These are phyloP conservation scores for Gerris buenoi DNA, from an alignment of 1,140 invertebrate genomes.

Conservation along the genomic window DNA sequence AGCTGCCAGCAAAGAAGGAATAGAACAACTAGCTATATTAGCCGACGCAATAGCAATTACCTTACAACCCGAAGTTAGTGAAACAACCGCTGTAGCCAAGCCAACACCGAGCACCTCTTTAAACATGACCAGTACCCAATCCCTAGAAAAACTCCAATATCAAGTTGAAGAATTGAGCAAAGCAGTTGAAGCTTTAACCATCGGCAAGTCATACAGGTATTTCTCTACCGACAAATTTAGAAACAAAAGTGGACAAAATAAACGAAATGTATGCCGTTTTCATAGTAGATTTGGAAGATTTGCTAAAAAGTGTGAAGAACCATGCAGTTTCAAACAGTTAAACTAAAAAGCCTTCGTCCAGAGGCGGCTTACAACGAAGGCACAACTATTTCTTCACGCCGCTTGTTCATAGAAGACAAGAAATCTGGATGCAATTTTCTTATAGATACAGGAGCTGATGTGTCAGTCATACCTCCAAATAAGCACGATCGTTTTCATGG, in stretches of 20 bases:
- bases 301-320: not conserved
- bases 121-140: not conserved
- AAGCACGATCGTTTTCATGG: not conserved
- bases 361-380: not conserved
- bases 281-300: not conserved
- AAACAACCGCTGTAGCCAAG: not conserved
- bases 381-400: not conserved
- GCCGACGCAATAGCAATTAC: not conserved
- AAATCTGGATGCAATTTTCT: not conserved
- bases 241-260: not conserved
- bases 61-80: not conserved
- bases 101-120: not conserved
- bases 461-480: not conserved
- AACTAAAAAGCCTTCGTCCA: not conserved
- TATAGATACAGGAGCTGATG: not conserved
- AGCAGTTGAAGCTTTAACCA: not conserved
- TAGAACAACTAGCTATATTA: not conserved
- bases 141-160: not conserved
- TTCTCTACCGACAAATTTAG: not conserved
- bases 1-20: not conserved
- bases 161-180: not conserved
- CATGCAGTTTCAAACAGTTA: not conserved
- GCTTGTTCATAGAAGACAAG: not conserved
- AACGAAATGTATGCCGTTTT: not conserved
- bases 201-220: not conserved